Conservation (phyloP, 2,797 vertebrate species). For the Etheostoma perlongum region DNA sequence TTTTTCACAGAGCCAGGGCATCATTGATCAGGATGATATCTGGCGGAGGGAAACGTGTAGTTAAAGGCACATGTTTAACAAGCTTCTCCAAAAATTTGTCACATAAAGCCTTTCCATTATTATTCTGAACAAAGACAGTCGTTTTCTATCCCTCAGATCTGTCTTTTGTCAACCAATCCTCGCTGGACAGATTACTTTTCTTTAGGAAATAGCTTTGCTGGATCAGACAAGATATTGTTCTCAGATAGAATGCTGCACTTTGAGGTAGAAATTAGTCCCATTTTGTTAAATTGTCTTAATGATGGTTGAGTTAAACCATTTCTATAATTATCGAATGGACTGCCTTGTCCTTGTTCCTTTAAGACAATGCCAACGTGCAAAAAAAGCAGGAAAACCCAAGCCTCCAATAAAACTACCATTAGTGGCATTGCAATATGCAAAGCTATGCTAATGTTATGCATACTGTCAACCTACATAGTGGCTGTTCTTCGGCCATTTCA, state of each 20-base stretch:
- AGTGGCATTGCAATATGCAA: constrained; percentile 74
- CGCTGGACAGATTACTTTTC: constrained; percentile 52
- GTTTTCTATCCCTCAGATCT: constrained; percentile 66
- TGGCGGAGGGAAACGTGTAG: constrained; percentile 45
- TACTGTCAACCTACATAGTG: constrained; percentile 78
- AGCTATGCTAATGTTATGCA: constrained; percentile 83
- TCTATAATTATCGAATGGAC: constrained; percentile 29
- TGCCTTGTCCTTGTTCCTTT: constrained; percentile 45
- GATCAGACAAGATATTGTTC: constrained; percentile 57
- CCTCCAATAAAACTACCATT: constrained; percentile 75
- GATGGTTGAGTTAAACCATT: constrained; percentile 37
- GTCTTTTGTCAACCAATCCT: constrained; percentile 61
- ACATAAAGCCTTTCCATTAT: constrained; percentile 72
- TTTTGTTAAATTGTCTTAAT: constrained; percentile 57
- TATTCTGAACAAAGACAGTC: constrained; percentile 65
- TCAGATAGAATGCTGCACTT: constrained; percentile 47
- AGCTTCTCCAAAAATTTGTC: constrained; percentile 67
- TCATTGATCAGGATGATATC: constrained; percentile 74
- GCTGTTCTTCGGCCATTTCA: constrained; percentile 68
- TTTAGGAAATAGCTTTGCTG: constrained; percentile 47
- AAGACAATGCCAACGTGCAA: constrained; percentile 43
- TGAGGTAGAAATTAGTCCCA: constrained; percentile 63
- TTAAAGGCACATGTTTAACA: constrained; percentile 77
- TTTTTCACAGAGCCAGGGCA: constrained; percentile 54
- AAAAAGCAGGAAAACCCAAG: constrained; percentile 49